phyloP scores from a whole-genome alignment of 2,888 invertebrate species.

The Seira sanloemensis region DNA sequence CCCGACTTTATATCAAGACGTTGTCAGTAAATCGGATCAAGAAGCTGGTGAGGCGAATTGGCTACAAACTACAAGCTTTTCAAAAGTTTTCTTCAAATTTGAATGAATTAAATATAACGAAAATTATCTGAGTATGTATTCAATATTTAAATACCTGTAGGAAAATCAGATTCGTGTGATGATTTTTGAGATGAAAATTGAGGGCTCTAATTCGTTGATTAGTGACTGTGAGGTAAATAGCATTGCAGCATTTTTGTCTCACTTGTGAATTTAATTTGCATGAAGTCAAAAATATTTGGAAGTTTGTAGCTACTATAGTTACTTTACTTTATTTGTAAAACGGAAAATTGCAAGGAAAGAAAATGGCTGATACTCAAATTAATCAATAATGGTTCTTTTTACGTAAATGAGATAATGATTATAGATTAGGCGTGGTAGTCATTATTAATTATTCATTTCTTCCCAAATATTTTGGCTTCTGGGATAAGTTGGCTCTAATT shows the following conservation, averaged over 20 bases:
- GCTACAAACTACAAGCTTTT: neutral
- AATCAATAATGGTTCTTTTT: neutral
- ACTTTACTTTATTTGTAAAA: neutral
- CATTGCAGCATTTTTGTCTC: neutral
- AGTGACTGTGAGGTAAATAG: neutral
- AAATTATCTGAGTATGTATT: too few species aligned
- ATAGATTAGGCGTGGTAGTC: too few species aligned
- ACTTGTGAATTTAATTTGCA: neutral
- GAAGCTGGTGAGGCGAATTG: slow-evolving; percentile 20
- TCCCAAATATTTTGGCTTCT: neutral
- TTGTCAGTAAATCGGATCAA: neutral
- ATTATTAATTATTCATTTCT: neutral
- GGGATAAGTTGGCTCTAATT: neutral
- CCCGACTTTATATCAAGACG: slow-evolving; percentile 20
- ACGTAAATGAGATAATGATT: neutral
- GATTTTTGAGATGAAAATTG: neutral
- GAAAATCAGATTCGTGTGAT: slow-evolving; percentile 26
- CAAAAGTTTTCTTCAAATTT: neutral
- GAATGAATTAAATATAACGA: neutral
- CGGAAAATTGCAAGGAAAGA: too few species aligned
- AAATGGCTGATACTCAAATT: too few species aligned
- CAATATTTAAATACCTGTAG: neutral
- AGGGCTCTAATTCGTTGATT: neutral
- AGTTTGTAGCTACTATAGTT: neutral
- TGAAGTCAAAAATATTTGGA: too few species aligned